Conservation (phyloP, 2,113 vertebrate species). For the Xiphias gladius region DNA sequence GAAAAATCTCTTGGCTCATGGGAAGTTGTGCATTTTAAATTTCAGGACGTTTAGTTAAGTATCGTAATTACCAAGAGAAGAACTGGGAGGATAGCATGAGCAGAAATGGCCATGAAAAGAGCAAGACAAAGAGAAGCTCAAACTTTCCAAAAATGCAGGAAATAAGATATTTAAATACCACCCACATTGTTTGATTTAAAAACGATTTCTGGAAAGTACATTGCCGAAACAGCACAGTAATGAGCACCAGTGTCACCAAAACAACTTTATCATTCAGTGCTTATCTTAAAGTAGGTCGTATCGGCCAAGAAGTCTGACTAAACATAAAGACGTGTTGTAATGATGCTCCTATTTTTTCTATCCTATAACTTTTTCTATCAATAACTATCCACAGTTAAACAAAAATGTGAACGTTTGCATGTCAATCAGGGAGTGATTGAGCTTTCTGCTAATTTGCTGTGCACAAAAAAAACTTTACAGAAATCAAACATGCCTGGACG, state of each 20-base stretch:
- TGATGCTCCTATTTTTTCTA: background rate
- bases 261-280: background rate
- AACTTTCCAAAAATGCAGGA: background rate
- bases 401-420: background rate
- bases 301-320: background rate
- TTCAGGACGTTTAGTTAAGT: background rate
- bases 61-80: background rate
- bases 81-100: background rate
- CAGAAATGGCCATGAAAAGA: background rate
- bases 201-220: slow-evolving; percentile 15
- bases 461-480: background rate
- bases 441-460: background rate
- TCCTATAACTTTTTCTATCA: too few relatives aligned
- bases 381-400: background rate
- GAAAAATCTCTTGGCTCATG: background rate
- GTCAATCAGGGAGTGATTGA: background rate
- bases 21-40: background rate
- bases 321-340: background rate
- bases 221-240: background rate
- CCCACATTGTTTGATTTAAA: slow-evolving; percentile 30
- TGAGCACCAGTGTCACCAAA: slow-evolving; percentile 29
- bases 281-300: background rate
- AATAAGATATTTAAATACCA: slow-evolving; percentile 12
- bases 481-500: background rate
- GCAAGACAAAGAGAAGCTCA: slow-evolving; percentile 2